Evolutionary conservation across 2,888 invertebrate species (phyloP), one percentile per base, ranked within the genome.

Genomic region (Sphaerophoria taeniata): DNA sequence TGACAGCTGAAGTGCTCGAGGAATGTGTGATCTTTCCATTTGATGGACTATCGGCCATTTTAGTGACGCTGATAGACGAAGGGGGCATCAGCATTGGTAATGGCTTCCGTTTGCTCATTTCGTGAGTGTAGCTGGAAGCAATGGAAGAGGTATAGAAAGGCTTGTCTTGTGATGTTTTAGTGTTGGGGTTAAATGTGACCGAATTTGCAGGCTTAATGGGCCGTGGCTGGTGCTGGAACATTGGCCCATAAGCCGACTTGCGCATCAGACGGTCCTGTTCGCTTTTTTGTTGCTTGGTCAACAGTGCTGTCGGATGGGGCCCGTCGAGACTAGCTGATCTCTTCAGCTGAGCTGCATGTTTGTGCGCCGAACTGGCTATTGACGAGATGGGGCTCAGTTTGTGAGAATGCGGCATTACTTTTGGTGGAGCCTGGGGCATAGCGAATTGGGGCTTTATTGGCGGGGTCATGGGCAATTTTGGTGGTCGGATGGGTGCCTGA

Each of bases 311-410:
- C 0, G 87, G 87, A 61, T 89, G 88, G 0, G 88, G 74, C 4
- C 91, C 90, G 61, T 92, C 92, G n/a, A 91, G 84, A 5, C 91
- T 91, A 0, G 89, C 87, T 0, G 92, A 90, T 0, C 92, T 89
- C 82, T 92, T 92, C 4, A 90, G 69, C 12, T 88, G 88, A 11
- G 88, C 88, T 6, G 88, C 84, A 51, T 90, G 90, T 83, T 91
- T 90, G 74, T 91, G 90, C 34, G 90, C 90, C 2, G 90, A 87
- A 87, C 91, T 92, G 55, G 92, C 91, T 49, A 91, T 92, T 16
- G 92, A 91, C 1, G 90, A 88, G 6, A 90, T 90, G 9, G 90
- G 89, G 31, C 85, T 81, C 58, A 89, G 89, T 67, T 89, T 89
- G 7, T 88, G 87, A 6, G 90, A 83, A 67, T 77, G 88, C 5